Evolutionary conservation across 2,888 invertebrate species (phyloP).

Genomic region (Minunthozetes semirufus): DNA sequence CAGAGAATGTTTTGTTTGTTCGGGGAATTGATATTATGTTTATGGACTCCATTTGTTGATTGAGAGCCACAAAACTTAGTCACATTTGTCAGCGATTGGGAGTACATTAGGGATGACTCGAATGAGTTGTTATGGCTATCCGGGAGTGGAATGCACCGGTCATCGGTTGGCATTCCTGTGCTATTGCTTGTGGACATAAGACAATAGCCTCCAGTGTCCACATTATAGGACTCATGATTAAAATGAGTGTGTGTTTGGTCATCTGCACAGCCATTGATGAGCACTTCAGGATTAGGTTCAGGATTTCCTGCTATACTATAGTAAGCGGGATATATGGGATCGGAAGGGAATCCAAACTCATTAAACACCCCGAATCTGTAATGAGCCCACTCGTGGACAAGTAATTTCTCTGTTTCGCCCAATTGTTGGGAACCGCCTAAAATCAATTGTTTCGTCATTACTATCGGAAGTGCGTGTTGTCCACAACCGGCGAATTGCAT

Average conservation of each 20-base stretch:
- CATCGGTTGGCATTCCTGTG: slow-evolving; percentile 29
- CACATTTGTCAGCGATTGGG: slow-evolving; percentile 11
- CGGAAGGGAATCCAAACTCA: slow-evolving; percentile 57
- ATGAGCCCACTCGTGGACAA: slow-evolving; percentile 59
- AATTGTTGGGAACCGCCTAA: background rate
- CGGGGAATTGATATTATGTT: slow-evolving; percentile 47
- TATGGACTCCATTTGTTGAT: background rate
- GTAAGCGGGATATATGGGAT: slow-evolving; percentile 54
- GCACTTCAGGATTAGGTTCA: slow-evolving; percentile 21
- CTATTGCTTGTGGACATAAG: background rate
- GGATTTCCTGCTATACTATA: slow-evolving; percentile 34
- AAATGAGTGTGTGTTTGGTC: slow-evolving; percentile 5
- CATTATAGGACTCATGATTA: background rate
- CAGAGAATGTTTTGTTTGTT: slow-evolving; percentile 48
- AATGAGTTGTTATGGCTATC: background rate
- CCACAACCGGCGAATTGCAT: slow-evolving; percentile 41
- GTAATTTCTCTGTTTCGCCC: slow-evolving; percentile 43
- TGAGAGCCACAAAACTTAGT: slow-evolving; percentile 34
- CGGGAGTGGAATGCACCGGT: slow-evolving; percentile 28
- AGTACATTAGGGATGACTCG: slow-evolving; percentile 34
- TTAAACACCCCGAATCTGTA: slow-evolving; percentile 64
- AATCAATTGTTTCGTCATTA: slow-evolving; percentile 35
- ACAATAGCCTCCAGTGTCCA: background rate
- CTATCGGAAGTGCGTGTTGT: slow-evolving; percentile 38
- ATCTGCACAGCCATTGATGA: slow-evolving; percentile 35